Evolutionary conservation across 2,113 vertebrate species (phyloP), one percentile per base, ranked within the genome.

Genomic region (Nipponia nippon): DNA sequence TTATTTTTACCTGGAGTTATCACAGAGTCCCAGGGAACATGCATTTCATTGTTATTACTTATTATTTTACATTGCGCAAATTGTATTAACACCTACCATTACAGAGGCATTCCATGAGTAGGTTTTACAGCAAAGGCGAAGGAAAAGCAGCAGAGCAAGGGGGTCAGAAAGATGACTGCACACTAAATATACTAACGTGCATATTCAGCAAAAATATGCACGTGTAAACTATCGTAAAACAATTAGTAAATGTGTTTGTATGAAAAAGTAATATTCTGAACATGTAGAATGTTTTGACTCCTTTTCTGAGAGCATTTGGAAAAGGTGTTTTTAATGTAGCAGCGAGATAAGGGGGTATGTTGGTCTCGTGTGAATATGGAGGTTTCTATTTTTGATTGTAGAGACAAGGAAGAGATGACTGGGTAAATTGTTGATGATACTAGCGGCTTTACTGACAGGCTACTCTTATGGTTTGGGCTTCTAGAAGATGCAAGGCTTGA

Each of bases 1-100:
- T 94, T 92, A 76, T 92, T 96, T 90, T 93, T 86, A 95, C 90
- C 63, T 88, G 71, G 62, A 94, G 93, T 95, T 97, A 96, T 97
- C 90, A 56, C 20, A 25, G 84, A 87, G 84, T 91, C 93, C 73
- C 82, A 77, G 87, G 87, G 91, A 96, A 91, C 87, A 83, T 16
- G 78, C 70, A 72, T 94, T 95, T 96, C 75, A 76, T 85, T 93
- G 93, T 91, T 96, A 91, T 92, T 95, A 83, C 88, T 95, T 93
- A 77, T 55, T 96, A 90, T 87, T 96, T 95, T 82, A 89, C 69
- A 17, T 87, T 79, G 19, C 6, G 4, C 29, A 59, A 80, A 70
- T 67, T 71, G 52, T 89, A 63, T 82, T 89, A 94, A 87, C 89
- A 72, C 30, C 56, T 81, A 4, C 34, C 44, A 25, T 66, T 87